Conservation (phyloP, 2,888 invertebrate species). For the Scelioninae gen. 1 region DNA sequence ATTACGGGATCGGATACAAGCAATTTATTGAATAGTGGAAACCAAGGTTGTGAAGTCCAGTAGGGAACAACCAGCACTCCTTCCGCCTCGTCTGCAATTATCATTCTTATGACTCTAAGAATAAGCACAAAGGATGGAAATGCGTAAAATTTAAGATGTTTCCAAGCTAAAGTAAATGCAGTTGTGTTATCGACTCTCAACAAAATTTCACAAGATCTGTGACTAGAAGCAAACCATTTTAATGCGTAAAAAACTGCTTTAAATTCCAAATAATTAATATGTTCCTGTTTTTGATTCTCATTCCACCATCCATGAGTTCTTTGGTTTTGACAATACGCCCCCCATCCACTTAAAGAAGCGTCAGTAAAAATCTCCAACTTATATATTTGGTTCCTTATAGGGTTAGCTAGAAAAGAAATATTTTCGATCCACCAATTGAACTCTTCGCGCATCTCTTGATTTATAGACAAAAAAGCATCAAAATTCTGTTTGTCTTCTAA, state of each 20-base stretch:
- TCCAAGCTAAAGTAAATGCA: not conserved
- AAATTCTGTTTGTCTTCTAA: no score
- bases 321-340: no score
- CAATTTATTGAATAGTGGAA: not conserved
- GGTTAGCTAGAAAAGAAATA: no score
- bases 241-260: not conserved
- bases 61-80: not conserved
- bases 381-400: no score
- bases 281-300: not conserved
- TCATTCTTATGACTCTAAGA: not conserved
- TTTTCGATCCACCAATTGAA: no score
- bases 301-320: slow-evolving; percentile 6
- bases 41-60: slow-evolving; percentile 3
- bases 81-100: not conserved
- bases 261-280: not conserved
- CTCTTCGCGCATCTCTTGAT: no score
- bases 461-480: no score
- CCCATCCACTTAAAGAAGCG: no score
- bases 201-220: not conserved
- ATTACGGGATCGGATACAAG: not conserved
- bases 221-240: not conserved
- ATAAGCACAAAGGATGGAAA: not conserved
- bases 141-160: not conserved
- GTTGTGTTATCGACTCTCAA: not conserved
- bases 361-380: no score